phyloP scores from a whole-genome alignment of 1,140 invertebrate genomes.

The Daktulosphaira vitifoliae region DNA sequence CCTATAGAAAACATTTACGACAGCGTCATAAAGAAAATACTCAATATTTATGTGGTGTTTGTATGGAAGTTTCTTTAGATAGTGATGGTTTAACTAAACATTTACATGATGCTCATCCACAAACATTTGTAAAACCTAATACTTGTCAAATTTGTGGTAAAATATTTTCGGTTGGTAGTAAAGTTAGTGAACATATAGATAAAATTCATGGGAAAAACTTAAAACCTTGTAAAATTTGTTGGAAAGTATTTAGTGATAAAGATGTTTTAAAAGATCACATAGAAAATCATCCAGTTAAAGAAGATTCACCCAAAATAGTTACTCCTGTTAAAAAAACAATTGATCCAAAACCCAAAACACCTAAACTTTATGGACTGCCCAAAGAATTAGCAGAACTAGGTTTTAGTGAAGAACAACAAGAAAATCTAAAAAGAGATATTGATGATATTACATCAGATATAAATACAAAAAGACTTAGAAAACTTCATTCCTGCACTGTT shows the following conservation, averaged over 20 bases:
- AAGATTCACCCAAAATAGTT: slow-evolving; percentile 16
- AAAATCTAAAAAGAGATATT: slow-evolving; percentile 20
- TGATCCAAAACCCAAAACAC: slow-evolving; percentile 3
- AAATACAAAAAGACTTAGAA: slow-evolving; percentile 31
- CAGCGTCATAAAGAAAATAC: slow-evolving; percentile 42
- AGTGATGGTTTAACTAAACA: slow-evolving; percentile 52
- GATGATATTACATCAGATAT: slow-evolving; percentile 32
- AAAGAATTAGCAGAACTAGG: slow-evolving; percentile 27
- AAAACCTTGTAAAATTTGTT: slow-evolving; percentile 51
- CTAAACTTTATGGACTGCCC: slow-evolving; percentile 20
- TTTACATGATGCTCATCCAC: slow-evolving; percentile 48
- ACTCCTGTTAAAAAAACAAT: slow-evolving; percentile 15
- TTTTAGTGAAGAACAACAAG: slow-evolving; percentile 17
- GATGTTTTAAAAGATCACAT: slow-evolving; percentile 46
- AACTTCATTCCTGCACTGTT: slow-evolving; percentile 25
- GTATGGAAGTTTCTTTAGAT: slow-evolving; percentile 49
- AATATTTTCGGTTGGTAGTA: slow-evolving; percentile 53
- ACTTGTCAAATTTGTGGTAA: slow-evolving; percentile 55
- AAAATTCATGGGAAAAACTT: slow-evolving; percentile 53
- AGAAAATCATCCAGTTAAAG: slow-evolving; percentile 38
- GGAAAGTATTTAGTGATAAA: slow-evolving; percentile 50
- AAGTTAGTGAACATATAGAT: slow-evolving; percentile 54
- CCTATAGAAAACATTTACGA: slow-evolving; percentile 53
- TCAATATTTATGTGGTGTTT: slow-evolving; percentile 52
- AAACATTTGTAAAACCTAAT: slow-evolving; percentile 47